These are phyloP conservation scores for Macrobrachium nipponense DNA, from an alignment of 1,140 invertebrate species.

Conservation along the genomic window DNA sequence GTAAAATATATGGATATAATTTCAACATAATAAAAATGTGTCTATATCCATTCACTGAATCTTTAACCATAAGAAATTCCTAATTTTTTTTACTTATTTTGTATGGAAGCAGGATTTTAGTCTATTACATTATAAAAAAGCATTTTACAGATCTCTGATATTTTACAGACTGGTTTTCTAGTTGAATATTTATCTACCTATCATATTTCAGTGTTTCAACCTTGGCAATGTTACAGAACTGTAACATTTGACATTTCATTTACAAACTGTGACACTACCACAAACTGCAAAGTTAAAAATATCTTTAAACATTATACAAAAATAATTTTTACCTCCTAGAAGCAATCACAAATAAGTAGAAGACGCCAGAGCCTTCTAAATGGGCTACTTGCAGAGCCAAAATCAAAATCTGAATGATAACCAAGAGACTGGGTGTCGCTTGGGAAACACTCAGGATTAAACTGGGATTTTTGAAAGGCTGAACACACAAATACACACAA, in stretches of 20 bases:
- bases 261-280: conserved; percentile 48
- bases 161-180: no score
- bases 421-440: conserved; percentile 22
- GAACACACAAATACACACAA: background rate
- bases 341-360: conserved; percentile 52
- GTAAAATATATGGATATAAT: no score
- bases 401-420: conserved; percentile 23
- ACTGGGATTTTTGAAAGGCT: conserved; percentile 27
- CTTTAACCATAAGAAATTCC: no score
- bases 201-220: conserved; percentile 51
- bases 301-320: conserved; percentile 57
- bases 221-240: conserved; percentile 18
- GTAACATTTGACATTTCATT: conserved; percentile 17
- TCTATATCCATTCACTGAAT: no score
- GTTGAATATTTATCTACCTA: background rate
- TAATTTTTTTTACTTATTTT: no score
- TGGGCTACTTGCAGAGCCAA: conserved; percentile 27
- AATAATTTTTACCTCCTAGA: conserved; percentile 57
- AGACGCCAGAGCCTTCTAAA: conserved; percentile 29
- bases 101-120: no score
- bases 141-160: no score
- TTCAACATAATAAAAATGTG: no score
- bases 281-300: conserved; percentile 59
- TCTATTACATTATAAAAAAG: no score
- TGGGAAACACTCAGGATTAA: background rate